Evolutionary conservation across 1,140 invertebrate genomes (phyloP), one percentile per base, ranked within the genome.

Genomic region (Cyclina sinensis): DNA sequence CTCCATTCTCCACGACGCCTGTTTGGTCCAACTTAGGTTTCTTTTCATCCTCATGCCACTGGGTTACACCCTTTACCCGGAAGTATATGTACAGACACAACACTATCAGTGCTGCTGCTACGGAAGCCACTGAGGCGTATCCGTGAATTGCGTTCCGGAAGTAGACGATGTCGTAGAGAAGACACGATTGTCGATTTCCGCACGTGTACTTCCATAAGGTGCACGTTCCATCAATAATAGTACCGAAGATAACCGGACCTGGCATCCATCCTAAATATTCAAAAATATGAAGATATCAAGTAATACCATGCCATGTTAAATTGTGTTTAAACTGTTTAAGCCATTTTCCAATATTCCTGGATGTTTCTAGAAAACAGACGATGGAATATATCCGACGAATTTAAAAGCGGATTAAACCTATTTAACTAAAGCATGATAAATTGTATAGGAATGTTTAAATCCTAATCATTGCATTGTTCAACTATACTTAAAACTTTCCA

Each of bases 211-310:
- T 46, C 89, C 86, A 85, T 9, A 85, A 37, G 0, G 51, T 27
- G 46, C 89, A 90, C 0, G 81, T 80, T 5, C 62, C 48, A 39
- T 90, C 89, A 21, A 90, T 39, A 12, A 90, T 14, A n/a, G 21
- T 12, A 11, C 89, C 89, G 9, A 81, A 88, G 7, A 88, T 65
- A 32, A 88, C 82, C 1, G 89, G 89, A 14, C 70, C 80, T 12
- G 86, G 82, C 80, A 90, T 83, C 89, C 89, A 90, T 62, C 83
- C 89, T 90, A 57, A 59, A 35, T 32, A 79, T 48, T 9, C 18
- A 78, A 0, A 46, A 74, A 43, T 39, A 12, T 30, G 16, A 65
- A 30, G 5, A 27, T 9, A 65, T 59, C 30, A 65, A 27, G 12
- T 65, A 59, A 5, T 43, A 43, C 14, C 5, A 14, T 43, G 4